Conservation (phyloP, 2,888 invertebrate species). For the Harmothoe impar region DNA sequence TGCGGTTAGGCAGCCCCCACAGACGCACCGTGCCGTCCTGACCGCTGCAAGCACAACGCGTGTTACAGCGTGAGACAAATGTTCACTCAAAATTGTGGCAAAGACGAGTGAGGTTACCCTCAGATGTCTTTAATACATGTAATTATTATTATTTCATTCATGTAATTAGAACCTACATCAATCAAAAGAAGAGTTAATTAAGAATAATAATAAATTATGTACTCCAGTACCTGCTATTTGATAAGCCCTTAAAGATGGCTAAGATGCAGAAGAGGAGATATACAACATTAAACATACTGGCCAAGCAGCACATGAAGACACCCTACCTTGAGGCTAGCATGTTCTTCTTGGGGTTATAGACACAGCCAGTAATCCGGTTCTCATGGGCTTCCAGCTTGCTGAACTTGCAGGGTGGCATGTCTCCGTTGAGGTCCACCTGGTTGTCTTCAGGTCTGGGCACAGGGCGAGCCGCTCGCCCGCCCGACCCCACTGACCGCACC, state of each 20-base stretch:
- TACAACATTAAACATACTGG: too few relatives aligned
- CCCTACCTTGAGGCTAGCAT: slow-evolving; percentile 85
- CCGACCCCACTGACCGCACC: not conserved
- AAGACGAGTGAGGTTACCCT: not conserved
- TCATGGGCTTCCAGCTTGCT: slow-evolving; percentile 86
- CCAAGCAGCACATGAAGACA: too few relatives aligned
- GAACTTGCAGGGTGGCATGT: slow-evolving; percentile 83
- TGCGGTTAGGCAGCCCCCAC: slow-evolving; percentile 85
- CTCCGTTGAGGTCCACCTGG: slow-evolving; percentile 85
- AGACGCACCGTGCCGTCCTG: slow-evolving; percentile 87
- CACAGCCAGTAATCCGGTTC: slow-evolving; percentile 84
- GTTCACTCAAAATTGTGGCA: not conserved
- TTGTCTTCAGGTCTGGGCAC: slow-evolving; percentile 66
- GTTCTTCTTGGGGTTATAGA: slow-evolving; percentile 84
- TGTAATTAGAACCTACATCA: too few relatives aligned
- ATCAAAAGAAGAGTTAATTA: too few relatives aligned
- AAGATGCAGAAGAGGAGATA: too few relatives aligned
- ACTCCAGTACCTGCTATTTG: too few relatives aligned
- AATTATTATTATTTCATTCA: too few relatives aligned
- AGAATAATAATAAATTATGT: too few relatives aligned
- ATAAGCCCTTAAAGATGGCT: too few relatives aligned
- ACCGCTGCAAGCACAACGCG: slow-evolving; percentile 82
- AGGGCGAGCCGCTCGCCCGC: slow-evolving; percentile 28
- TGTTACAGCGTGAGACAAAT: not conserved
- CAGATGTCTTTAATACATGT: too few relatives aligned